phyloP scores from a whole-genome alignment of 2,113 vertebrate species.

The Gymnarchus niloticus region DNA sequence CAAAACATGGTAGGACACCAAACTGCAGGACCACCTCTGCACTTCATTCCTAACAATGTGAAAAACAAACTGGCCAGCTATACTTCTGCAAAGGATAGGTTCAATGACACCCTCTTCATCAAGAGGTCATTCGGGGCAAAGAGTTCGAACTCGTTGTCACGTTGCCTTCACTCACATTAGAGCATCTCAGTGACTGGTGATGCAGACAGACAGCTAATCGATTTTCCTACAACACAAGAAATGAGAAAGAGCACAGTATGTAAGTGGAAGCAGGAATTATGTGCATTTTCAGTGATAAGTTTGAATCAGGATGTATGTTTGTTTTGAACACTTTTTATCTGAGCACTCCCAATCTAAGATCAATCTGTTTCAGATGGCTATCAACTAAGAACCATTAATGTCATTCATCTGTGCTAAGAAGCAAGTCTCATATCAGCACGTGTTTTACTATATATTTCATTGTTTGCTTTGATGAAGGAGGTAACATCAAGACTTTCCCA shows the following conservation, averaged over 20 bases:
- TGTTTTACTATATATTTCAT: background rate
- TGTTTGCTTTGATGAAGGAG: background rate
- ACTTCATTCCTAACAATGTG: background rate
- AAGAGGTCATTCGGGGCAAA: background rate
- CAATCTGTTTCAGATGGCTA: slow-evolving; percentile 33
- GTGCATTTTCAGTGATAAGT: slow-evolving; percentile 48
- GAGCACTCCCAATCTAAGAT: slow-evolving; percentile 23
- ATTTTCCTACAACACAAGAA: background rate
- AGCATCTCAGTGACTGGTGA: background rate
- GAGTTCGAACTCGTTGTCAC: background rate
- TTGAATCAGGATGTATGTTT: slow-evolving; percentile 40
- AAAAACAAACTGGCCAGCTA: background rate
- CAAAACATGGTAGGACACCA: slow-evolving; percentile 34
- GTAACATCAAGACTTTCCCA: background rate
- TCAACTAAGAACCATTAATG: slow-evolving; percentile 29
- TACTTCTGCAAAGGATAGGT: background rate
- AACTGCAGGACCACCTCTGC: background rate
- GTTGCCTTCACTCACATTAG: background rate
- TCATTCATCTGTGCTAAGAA: background rate
- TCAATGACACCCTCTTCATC: background rate
- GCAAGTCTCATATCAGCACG: background rate
- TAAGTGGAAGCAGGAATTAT: slow-evolving; percentile 38
- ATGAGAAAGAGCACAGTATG: background rate
- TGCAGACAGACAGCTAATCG: background rate
- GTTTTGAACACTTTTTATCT: slow-evolving; percentile 33